Base-by-base conservation (phyloP, 2,888 invertebrate species). In the Epiblema foenella region DNA sequence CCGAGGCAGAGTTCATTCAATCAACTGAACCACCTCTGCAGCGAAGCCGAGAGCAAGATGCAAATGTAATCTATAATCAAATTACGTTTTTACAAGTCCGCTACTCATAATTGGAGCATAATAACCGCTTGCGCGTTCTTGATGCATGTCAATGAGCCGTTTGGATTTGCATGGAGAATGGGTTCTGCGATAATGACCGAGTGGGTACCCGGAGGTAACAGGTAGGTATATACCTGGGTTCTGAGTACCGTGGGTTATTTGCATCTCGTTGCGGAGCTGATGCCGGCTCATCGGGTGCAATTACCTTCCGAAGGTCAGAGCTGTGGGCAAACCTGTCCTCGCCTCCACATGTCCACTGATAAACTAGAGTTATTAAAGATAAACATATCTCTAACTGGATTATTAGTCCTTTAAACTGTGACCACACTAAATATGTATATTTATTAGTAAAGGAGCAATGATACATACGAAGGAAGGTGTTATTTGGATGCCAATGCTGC, bases 131-230 rank as follows among this genome's bases (percentile, higher is more conserved):
- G 46, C 1, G 39, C 18, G 63, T 29, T 39, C 59, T 52, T 52
- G 42, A 60, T 68, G 59, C 68, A 68, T 68, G 51, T 51, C 59
- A 68, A 68, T 68, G 59, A 68, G 51, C 58, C n/a, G 49, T 59
- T 49, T 17, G 24, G 17, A 46, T 68, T 68, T 18, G 68, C 59
- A 42, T 68, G 24, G 17, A 39, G 29, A 58, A 51, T 51, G 67
- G 59, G 59, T 18, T 39, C 67, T 39, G 33, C 58, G 58, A 18
- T 52, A 60, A 39, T 52, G 59, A 12, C 52, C 59, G 68, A 51
- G 68, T 29, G 59, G 59, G 67, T 49, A 58, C 20, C 20, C 9
- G 1, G 57, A 9, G n/a, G 33, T 2, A 12, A 56, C 29, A 54
- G 24, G 12, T 24, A 12, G 12, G 12, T 1, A 4, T 24, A 20